These are phyloP conservation scores for Anolis apletophallus DNA, from an alignment of 2,797 vertebrate genomes.

Conservation along the genomic window DNA sequence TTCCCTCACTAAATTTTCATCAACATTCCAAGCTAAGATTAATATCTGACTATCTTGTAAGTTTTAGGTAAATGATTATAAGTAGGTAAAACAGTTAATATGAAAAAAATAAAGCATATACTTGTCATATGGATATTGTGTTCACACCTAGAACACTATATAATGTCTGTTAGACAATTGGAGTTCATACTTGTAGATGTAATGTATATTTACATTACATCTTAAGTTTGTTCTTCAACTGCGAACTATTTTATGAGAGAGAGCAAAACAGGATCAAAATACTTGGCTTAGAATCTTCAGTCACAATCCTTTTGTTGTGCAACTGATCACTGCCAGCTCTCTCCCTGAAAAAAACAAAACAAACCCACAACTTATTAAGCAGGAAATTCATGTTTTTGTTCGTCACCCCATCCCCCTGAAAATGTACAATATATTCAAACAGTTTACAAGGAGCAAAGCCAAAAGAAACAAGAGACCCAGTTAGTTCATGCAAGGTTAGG, in stretches of 20 bases:
- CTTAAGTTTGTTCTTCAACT: conserved; percentile 29
- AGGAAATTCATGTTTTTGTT: conserved; percentile 81
- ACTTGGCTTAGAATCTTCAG: conserved; percentile 53
- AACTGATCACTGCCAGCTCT: conserved; percentile 82
- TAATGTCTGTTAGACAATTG: conserved; percentile 31
- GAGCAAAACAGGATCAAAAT: conserved; percentile 44
- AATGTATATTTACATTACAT: conserved; percentile 44
- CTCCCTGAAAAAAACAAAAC: conserved; percentile 35
- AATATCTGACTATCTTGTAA: neutral
- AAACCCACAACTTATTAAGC: conserved; percentile 77
- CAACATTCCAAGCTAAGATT: neutral
- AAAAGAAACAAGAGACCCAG: conserved; percentile 76
- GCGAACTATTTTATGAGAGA: conserved; percentile 30
- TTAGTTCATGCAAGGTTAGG: conserved; percentile 75
- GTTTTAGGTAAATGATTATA: neutral
- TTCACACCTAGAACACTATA: neutral
- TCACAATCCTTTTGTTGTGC: conserved; percentile 72
- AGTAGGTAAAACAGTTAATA: neutral
- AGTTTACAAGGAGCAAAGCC: conserved; percentile 75
- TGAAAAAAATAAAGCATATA: conserved; percentile 11
- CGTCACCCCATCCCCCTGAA: conserved; percentile 80
- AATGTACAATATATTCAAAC: conserved; percentile 78
- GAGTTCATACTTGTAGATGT: neutral
- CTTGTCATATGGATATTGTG: conserved; percentile 4
- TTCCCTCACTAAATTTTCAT: neutral